Conservation (phyloP, 2,113 vertebrate genomes). For the Trachemys scripta region DNA sequence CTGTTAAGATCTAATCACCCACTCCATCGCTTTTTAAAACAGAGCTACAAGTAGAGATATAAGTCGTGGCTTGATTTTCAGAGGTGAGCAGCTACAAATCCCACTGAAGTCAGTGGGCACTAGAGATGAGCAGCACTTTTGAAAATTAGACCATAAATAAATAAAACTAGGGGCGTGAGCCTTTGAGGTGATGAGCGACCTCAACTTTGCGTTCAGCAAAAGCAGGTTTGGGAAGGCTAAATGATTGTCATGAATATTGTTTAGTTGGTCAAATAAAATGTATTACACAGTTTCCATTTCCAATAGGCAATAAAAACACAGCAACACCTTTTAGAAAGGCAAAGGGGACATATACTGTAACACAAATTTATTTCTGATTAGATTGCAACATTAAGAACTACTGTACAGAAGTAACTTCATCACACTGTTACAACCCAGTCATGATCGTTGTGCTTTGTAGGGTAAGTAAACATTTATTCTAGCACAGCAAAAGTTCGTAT, state of each 20-base stretch:
- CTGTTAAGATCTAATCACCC: not conserved
- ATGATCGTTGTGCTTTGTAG: slow-evolving; percentile 81
- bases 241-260: not conserved
- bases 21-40: not conserved
- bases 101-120: not conserved
- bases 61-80: not conserved
- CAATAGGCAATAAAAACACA: not conserved
- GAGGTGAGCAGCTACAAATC: not conserved
- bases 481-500: slow-evolving; percentile 68
- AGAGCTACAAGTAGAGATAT: not conserved
- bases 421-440: slow-evolving; percentile 75
- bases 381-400: slow-evolving; percentile 69
- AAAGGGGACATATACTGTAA: slow-evolving; percentile 26
- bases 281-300: not conserved
- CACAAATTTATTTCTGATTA: slow-evolving; percentile 82
- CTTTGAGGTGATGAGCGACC: not conserved
- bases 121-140: not conserved
- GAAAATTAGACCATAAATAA: not conserved
- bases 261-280: not conserved
- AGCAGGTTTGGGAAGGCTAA: not conserved
- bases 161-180: not conserved
- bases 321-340: not conserved
- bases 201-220: not conserved
- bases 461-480: slow-evolving; percentile 78
- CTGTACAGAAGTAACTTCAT: slow-evolving; percentile 74